A percentile compares a stretch with the other conserved stretches of the same genome.
These are phyloP conservation scores for Lutraria rhynchaena DNA, from an alignment of 1,140 invertebrate species.

Conservation along the genomic window DNA sequence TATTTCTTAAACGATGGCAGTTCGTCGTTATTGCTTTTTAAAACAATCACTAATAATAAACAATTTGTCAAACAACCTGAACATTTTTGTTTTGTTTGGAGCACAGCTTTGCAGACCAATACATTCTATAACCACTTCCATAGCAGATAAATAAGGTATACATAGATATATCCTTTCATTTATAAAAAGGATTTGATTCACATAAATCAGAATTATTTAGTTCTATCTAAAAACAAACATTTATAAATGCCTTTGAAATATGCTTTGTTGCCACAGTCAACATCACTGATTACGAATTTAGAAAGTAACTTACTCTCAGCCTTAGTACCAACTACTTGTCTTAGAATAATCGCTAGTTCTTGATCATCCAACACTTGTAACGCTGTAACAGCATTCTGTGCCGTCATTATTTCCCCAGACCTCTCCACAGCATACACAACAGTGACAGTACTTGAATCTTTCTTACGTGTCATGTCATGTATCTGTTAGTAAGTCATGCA, in stretches of 20 bases:
- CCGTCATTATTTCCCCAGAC: neutral
- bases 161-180: too few species aligned
- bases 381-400: slow-evolving; percentile 23
- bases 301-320: slow-evolving; percentile 25
- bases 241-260: too few species aligned
- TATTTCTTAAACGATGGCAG: too few species aligned
- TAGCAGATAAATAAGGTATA: too few species aligned
- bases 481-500: slow-evolving; percentile 9
- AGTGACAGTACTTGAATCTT: slow-evolving; percentile 3
- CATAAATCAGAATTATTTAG: too few species aligned
- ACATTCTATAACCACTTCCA: too few species aligned
- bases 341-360: slow-evolving; percentile 44
- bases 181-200: too few species aligned
- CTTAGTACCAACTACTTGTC: slow-evolving; percentile 34
- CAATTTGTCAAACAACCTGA: too few species aligned
- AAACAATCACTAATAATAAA: too few species aligned
- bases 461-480: slow-evolving; percentile 19
- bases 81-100: too few species aligned
- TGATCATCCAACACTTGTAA: slow-evolving; percentile 22
- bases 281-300: neutral
- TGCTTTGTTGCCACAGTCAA: neutral
- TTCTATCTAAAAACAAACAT: too few species aligned
- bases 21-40: neutral
- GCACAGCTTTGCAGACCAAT: too few species aligned
- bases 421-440: slow-evolving; percentile 39